A percentile compares a stretch with the other conserved stretches of the same genome.
These are phyloP conservation scores for Dynastes grantii DNA, from an alignment of 2,888 invertebrate species.

Conservation along the genomic window DNA sequence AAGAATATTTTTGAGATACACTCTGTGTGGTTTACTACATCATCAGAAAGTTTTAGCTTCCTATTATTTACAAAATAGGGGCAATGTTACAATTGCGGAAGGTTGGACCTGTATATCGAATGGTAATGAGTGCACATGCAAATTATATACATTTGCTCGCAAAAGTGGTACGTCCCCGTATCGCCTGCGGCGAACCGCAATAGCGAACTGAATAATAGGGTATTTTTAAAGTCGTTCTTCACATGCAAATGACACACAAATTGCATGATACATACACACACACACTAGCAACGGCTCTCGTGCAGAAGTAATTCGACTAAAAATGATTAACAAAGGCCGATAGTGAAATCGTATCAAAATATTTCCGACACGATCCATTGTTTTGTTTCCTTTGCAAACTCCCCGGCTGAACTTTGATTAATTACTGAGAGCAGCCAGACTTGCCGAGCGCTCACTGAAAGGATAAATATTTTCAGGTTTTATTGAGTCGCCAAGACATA, in stretches of 20 bases:
- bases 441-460: slow-evolving; percentile 51
- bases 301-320: slow-evolving; percentile 44
- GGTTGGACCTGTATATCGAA: background rate
- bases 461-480: slow-evolving; percentile 54
- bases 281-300: slow-evolving; percentile 27
- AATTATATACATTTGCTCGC: slow-evolving; percentile 16
- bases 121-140: background rate
- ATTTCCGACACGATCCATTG: slow-evolving; percentile 57
- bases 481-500: slow-evolving; percentile 44
- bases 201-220: slow-evolving; percentile 7
- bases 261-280: slow-evolving; percentile 8
- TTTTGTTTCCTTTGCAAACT: slow-evolving; percentile 56
- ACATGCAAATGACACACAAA: slow-evolving; percentile 45
- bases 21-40: too few species aligned
- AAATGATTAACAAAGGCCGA: slow-evolving; percentile 56
- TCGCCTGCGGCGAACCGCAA: background rate
- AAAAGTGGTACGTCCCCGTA: background rate
- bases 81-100: too few species aligned
- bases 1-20: too few species aligned
- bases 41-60: too few species aligned
- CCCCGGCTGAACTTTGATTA: slow-evolving; percentile 58
- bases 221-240: slow-evolving; percentile 24
- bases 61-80: too few species aligned
- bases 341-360: slow-evolving; percentile 56
- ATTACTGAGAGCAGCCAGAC: slow-evolving; percentile 55